Evolutionary conservation across 2,797 vertebrate species (phyloP).

Genomic region (Oryzias dopingdopingensis): DNA sequence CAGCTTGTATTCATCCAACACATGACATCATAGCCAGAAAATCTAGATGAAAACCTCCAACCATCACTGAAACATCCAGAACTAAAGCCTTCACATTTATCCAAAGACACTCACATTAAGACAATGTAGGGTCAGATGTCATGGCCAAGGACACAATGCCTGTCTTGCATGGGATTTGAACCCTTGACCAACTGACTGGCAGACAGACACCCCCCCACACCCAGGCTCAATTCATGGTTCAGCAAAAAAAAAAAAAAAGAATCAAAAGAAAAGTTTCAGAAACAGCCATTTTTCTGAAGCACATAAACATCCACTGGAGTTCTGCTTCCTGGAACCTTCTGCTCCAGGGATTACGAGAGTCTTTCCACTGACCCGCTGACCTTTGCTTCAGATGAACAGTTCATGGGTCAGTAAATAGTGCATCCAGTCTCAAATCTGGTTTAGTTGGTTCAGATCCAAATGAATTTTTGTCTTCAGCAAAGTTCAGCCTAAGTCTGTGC

Average conservation of each 20-base stretch:
- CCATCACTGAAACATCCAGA: conserved; percentile 27
- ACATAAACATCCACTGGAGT: neutral
- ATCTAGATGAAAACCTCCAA: conserved; percentile 45
- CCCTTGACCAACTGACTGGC: too few relatives aligned
- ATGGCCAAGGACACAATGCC: too few relatives aligned
- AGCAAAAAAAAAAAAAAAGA: neutral
- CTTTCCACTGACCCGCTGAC: conserved; percentile 71
- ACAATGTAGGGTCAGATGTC: too few relatives aligned
- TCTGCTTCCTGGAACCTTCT: conserved; percentile 62
- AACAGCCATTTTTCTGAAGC: neutral
- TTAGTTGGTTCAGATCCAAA: too few relatives aligned
- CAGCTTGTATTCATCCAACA: conserved; percentile 64
- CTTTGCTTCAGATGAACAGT: conserved; percentile 66
- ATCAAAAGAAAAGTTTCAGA: neutral
- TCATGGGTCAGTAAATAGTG: conserved; percentile 46
- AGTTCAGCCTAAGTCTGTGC: too few relatives aligned
- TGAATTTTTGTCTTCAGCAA: too few relatives aligned
- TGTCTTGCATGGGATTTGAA: too few relatives aligned
- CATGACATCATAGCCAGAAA: conserved; percentile 62
- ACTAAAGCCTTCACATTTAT: too few relatives aligned
- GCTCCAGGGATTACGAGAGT: conserved; percentile 68
- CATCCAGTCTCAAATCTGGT: too few relatives aligned
- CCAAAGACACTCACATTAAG: too few relatives aligned
- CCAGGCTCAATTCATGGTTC: neutral
- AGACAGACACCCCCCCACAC: too few relatives aligned